These are phyloP conservation scores for Pammene aurita DNA, from an alignment of 2,888 invertebrate species.

Conservation along the genomic window DNA sequence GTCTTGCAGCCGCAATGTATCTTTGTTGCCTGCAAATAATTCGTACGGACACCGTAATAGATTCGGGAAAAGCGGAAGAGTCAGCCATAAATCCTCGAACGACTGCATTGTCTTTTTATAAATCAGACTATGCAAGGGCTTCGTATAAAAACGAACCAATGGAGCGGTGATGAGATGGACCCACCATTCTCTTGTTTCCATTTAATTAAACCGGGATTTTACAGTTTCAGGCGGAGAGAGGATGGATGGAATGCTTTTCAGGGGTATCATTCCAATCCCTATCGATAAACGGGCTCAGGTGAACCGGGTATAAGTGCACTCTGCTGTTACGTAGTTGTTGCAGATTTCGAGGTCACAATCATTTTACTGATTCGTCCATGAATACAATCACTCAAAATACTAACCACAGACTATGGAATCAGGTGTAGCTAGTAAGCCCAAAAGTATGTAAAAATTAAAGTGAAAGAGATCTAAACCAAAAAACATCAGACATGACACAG, in stretches of 20 bases:
- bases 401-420: too few species aligned
- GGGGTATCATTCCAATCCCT: not conserved
- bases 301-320: not conserved
- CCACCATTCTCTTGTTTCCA: slow-evolving; percentile 76
- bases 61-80: slow-evolving; percentile 70
- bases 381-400: too few species aligned
- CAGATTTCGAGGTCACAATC: too few species aligned
- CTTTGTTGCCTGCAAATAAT: slow-evolving; percentile 68
- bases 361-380: too few species aligned
- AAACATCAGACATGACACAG: too few species aligned
- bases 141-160: slow-evolving; percentile 66
- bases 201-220: slow-evolving; percentile 79
- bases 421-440: too few species aligned
- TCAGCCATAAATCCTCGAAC: slow-evolving; percentile 65
- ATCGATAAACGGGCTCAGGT: not conserved
- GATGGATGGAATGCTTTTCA: slow-evolving; percentile 47
- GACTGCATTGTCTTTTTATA: slow-evolving; percentile 51
- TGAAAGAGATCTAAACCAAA: too few species aligned
- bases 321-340: not conserved
- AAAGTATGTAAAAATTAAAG: too few species aligned
- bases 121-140: slow-evolving; percentile 55
- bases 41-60: slow-evolving; percentile 67
- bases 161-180: slow-evolving; percentile 62
- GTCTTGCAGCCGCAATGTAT: slow-evolving; percentile 51
- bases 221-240: slow-evolving; percentile 62